These are phyloP conservation scores for Halichondria panicea DNA, from an alignment of 37 sponge, comb jelly and placozoan species.

Conservation along the genomic window DNA sequence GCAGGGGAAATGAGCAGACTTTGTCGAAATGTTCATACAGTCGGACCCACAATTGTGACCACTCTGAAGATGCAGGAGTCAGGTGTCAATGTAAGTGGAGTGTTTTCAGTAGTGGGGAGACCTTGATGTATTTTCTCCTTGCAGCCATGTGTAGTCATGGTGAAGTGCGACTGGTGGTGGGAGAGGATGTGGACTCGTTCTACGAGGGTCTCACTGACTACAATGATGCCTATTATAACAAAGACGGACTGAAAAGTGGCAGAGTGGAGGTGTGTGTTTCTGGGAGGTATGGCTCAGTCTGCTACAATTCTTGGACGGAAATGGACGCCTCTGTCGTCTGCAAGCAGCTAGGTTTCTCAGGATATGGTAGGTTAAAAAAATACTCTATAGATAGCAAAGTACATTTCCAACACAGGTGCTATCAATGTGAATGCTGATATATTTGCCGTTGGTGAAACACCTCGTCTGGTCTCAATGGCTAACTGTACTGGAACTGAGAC, in stretches of 20 bases:
- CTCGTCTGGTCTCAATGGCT: no score
- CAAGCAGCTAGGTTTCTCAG: slow-evolving; percentile 38
- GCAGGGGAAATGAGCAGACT: neutral
- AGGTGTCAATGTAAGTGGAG: slow-evolving; percentile 25
- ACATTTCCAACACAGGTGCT: no score
- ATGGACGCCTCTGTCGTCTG: slow-evolving; percentile 50
- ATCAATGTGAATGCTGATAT: no score
- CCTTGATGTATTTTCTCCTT: no score
- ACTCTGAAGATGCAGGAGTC: slow-evolving; percentile 28
- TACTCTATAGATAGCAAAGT: neutral
- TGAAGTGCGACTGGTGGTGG: slow-evolving; percentile 9
- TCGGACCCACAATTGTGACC: slow-evolving; percentile 22
- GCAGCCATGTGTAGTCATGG: slow-evolving; percentile 27
- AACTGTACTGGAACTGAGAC: no score
- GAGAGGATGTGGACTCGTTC: slow-evolving; percentile 6
- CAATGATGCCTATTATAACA: slow-evolving; percentile 28
- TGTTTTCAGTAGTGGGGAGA: no score
- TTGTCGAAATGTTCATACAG: neutral
- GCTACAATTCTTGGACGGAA: slow-evolving; percentile 32
- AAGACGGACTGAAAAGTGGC: slow-evolving; percentile 29
- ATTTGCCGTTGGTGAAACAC: no score
- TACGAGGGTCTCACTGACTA: slow-evolving; percentile 17
- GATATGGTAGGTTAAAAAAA: slow-evolving; percentile 20
- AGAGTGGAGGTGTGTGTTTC: slow-evolving; percentile 48
- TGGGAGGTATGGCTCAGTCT: slow-evolving; percentile 49